These are phyloP conservation scores for Temnothorax longispinosus DNA, from an alignment of 1,140 invertebrate species.

Conservation along the genomic window DNA sequence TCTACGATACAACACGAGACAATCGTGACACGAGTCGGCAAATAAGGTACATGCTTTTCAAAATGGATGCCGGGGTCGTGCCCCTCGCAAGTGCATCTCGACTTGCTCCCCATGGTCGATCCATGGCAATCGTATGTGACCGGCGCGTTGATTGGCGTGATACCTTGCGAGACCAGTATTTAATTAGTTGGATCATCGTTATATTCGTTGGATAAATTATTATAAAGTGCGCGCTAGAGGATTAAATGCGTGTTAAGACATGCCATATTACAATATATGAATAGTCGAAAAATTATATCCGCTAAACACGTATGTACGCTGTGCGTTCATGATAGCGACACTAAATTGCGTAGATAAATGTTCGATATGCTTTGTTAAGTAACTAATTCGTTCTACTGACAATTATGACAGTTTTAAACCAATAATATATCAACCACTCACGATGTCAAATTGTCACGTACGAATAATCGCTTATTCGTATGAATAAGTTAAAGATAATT, in stretches of 20 bases:
- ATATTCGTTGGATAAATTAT: background rate
- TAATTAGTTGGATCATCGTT: background rate
- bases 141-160: background rate
- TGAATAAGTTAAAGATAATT: background rate
- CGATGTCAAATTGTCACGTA: background rate
- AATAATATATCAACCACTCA: background rate
- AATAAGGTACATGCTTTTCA: conserved; percentile 66
- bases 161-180: background rate
- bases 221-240: background rate
- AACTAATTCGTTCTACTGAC: background rate
- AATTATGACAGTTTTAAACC: background rate
- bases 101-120: conserved; percentile 22
- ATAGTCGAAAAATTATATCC: no score
- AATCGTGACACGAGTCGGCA: conserved; percentile 52
- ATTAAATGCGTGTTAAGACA: background rate
- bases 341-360: background rate
- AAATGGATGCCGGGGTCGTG: conserved; percentile 67
- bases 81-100: conserved; percentile 37
- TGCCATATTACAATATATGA: background rate
- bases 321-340: no score
- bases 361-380: background rate
- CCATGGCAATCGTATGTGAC: background rate
- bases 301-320: no score
- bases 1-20: conserved; percentile 43
- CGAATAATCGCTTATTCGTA: background rate